A percentile compares a stretch with the other conserved stretches of the same genome.
Evolutionary conservation across 2,888 invertebrate genomes (phyloP).

Genomic region (Tholera decimalis): DNA sequence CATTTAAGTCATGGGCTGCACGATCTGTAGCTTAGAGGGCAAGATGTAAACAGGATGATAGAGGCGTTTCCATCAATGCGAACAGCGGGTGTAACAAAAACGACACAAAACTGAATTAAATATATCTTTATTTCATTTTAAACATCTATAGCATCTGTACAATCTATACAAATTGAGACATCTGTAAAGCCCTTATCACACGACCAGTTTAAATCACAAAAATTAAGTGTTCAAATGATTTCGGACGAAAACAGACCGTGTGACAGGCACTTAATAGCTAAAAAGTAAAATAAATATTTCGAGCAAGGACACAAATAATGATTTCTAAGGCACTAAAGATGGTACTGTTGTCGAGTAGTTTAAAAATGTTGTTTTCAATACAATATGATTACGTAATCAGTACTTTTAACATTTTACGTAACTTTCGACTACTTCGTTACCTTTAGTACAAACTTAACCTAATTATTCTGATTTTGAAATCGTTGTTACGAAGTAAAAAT

Average conservation of each 20-base stretch:
- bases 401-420: conserved; percentile 16
- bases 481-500: conserved; percentile 27
- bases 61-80: too few species aligned
- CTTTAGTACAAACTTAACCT: conserved; percentile 49
- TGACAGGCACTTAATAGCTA: conserved; percentile 5
- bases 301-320: conserved; percentile 38
- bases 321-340: conserved; percentile 57
- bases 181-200: conserved; percentile 27
- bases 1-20: too few species aligned
- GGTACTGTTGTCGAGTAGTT: conserved; percentile 36
- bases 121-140: conserved; percentile 62
- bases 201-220: conserved; percentile 22
- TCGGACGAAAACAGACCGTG: conserved; percentile 6
- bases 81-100: too few species aligned
- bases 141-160: conserved; percentile 66
- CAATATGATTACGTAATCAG: conserved; percentile 34
- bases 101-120: conserved; percentile 55
- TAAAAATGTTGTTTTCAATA: conserved; percentile 24
- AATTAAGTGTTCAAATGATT: neutral
- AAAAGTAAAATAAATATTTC: conserved; percentile 39
- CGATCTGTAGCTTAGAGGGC: too few species aligned
- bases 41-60: too few species aligned
- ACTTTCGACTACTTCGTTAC: conserved; percentile 40
- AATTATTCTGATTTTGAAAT: conserved; percentile 39
- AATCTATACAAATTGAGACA: conserved; percentile 59